Conservation (phyloP, 1,140 invertebrate genomes). For the Venturia canescens region DNA sequence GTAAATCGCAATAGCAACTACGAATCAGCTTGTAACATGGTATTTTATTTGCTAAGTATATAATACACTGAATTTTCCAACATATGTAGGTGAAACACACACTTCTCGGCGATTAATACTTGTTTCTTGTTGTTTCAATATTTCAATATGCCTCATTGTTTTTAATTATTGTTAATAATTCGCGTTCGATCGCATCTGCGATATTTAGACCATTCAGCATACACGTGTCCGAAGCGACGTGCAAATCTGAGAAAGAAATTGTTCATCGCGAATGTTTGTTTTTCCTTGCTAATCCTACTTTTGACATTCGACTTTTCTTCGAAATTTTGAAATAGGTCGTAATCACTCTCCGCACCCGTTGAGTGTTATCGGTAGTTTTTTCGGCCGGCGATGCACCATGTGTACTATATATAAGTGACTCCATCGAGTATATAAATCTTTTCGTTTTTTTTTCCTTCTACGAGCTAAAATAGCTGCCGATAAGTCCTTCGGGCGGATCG, state of each 20-base stretch:
- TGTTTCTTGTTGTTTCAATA: too few species aligned
- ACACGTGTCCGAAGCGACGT: not conserved
- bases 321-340: not conserved
- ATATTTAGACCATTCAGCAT: slow-evolving; percentile 1
- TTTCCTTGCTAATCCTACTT: not conserved
- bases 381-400: slow-evolving; percentile 4
- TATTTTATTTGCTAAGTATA: slow-evolving; percentile 17
- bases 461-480: not conserved
- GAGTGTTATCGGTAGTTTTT: slow-evolving; percentile 13
- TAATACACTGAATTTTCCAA: slow-evolving; percentile 20
- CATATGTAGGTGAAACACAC: slow-evolving; percentile 8
- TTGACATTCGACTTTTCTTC: not conserved
- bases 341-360: not conserved
- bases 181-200: not conserved
- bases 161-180: not conserved
- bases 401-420: not conserved
- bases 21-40: not conserved
- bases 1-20: not conserved
- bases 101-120: slow-evolving; percentile 12
- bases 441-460: not conserved
- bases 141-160: too few species aligned
- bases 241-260: too few species aligned
- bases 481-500: not conserved
- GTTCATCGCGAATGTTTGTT: not conserved
- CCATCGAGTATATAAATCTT: slow-evolving; percentile 8